phyloP scores from a whole-genome alignment of 64 coral and sea anemone species.

The Porites lutea region DNA sequence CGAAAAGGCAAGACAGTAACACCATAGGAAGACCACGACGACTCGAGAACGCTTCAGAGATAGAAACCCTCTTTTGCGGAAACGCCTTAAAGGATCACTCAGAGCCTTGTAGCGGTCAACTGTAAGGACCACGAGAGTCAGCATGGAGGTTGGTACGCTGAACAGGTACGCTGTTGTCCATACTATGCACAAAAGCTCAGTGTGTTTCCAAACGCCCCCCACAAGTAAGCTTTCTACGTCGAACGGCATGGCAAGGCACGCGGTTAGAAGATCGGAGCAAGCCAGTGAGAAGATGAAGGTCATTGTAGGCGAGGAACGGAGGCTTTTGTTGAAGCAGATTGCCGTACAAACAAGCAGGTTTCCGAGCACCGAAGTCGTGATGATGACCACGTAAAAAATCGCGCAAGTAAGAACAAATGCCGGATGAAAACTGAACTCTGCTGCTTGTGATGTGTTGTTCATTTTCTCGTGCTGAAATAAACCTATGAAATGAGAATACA shows the following conservation, averaged over 20 bases:
- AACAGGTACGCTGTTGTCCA: conserved; percentile 86
- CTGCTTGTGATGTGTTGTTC: conserved; percentile 14
- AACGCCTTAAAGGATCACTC: conserved; percentile 72
- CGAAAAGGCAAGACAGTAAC: conserved; percentile 66
- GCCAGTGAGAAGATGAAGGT: conserved; percentile 90
- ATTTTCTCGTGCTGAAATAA: neutral
- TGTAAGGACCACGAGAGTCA: conserved; percentile 77
- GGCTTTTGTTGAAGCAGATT: conserved; percentile 65
- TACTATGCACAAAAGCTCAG: conserved; percentile 64
- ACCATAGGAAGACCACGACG: conserved; percentile 77
- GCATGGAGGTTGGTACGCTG: conserved; percentile 77
- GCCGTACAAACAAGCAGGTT: conserved; percentile 78
- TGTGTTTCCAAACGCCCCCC: conserved; percentile 50
- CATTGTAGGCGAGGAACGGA: conserved; percentile 77
- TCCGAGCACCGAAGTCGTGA: conserved; percentile 72
- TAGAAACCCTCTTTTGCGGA: conserved; percentile 66
- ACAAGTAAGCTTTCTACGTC: conserved; percentile 67
- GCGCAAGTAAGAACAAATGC: conserved; percentile 1
- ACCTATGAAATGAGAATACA: neutral
- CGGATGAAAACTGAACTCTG: neutral
- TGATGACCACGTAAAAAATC: conserved; percentile 57
- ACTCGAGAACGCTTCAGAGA: conserved; percentile 54
- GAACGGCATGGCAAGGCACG: conserved; percentile 85
- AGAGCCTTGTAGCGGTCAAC: conserved; percentile 87
- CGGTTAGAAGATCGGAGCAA: conserved; percentile 80